These are phyloP conservation scores for Clinocottus analis DNA, from an alignment of 2,113 vertebrate genomes.

Conservation along the genomic window DNA sequence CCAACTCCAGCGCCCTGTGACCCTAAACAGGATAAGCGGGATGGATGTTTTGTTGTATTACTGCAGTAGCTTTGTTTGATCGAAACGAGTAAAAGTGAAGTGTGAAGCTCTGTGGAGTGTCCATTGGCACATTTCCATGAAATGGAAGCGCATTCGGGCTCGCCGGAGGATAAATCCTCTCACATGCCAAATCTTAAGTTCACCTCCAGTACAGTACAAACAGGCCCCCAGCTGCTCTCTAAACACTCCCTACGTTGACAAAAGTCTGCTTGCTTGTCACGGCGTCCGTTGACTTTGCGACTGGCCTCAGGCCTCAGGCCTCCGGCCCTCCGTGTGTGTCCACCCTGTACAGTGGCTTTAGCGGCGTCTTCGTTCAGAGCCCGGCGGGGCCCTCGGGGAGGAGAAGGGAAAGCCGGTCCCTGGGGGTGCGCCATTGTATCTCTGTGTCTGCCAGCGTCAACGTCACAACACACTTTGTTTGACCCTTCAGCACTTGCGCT, in stretches of 20 bases:
- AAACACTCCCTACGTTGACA: background rate
- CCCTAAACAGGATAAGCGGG: too few relatives aligned
- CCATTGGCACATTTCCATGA: background rate
- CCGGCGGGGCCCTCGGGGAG: background rate
- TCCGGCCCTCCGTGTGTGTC: background rate
- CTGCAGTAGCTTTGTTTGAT: too few relatives aligned
- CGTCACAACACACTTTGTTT: conserved; percentile 69
- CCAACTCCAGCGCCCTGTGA: too few relatives aligned
- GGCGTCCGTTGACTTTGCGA: background rate
- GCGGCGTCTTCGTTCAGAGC: background rate
- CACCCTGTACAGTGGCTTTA: background rate
- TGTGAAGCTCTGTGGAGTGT: background rate
- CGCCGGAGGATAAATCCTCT: background rate
- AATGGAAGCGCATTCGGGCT: background rate
- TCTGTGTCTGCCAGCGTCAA: conserved; percentile 47
- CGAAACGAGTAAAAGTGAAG: background rate
- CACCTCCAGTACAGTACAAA: background rate
- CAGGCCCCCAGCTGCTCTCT: background rate
- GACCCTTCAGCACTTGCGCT: conserved; percentile 63
- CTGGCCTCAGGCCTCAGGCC: background rate
- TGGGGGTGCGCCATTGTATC: conserved; percentile 4
- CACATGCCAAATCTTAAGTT: background rate
- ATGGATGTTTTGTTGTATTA: background rate
- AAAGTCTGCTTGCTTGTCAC: background rate
- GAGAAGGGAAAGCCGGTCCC: background rate